These are phyloP conservation scores for Caiman crocodilus DNA, from an alignment of 2,797 vertebrate species.

Conservation along the genomic window DNA sequence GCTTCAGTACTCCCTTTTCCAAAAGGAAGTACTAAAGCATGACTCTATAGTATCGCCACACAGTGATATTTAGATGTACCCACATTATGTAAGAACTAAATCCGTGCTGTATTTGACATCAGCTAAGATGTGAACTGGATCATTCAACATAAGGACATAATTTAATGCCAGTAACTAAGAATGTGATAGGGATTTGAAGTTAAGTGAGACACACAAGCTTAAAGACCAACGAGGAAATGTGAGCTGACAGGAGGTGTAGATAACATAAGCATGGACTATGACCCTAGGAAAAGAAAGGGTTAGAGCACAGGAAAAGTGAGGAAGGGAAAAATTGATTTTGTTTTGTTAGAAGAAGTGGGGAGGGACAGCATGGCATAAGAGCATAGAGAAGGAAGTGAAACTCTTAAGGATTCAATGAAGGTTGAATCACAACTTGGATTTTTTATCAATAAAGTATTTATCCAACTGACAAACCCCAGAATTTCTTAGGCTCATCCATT, in stretches of 20 bases:
- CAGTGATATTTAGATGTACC: not conserved
- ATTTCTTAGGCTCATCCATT: not conserved
- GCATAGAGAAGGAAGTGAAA: not conserved
- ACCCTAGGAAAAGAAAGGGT: not conserved
- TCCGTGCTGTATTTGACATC: not conserved
- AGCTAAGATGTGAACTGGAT: not conserved
- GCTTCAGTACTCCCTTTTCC: no score
- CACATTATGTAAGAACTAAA: not conserved
- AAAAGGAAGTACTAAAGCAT: no score
- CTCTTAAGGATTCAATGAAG: not conserved
- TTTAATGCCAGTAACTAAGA: not conserved
- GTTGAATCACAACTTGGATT: not conserved
- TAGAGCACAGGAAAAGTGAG: not conserved
- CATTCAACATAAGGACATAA: not conserved
- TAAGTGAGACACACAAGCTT: not conserved
- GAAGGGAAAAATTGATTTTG: not conserved
- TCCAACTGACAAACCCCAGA: not conserved
- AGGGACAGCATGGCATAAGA: not conserved
- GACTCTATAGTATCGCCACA: not conserved
- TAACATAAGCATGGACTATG: not conserved
- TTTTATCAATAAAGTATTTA: not conserved
- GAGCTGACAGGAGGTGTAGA: not conserved
- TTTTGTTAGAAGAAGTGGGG: not conserved
- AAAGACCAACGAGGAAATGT: not conserved
- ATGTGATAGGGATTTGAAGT: not conserved